Evolutionary conservation across 2,113 vertebrate species (phyloP).

Genomic region (Alosa alosa): DNA sequence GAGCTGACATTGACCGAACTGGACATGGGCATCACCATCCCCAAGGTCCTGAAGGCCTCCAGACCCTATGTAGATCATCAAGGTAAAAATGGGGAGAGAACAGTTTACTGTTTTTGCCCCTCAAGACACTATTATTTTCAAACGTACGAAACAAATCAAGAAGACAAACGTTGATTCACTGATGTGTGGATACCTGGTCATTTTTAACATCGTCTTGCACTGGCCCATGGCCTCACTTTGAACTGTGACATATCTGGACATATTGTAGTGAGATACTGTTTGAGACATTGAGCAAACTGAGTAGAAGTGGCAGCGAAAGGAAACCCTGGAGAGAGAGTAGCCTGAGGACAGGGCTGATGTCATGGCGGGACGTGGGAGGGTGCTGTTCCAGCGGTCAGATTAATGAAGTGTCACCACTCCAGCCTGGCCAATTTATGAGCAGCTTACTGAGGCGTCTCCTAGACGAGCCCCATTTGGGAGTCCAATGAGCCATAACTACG

Average conservation of each 20-base stretch:
- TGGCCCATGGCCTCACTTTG: background rate
- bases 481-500: background rate
- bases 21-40: constrained; percentile 95
- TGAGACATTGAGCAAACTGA: background rate
- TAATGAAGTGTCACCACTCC: background rate
- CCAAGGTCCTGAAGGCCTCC: constrained; percentile 91
- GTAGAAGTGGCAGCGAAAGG: background rate
- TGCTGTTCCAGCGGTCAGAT: background rate
- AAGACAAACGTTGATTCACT: no score
- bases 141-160: no score
- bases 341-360: background rate
- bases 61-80: constrained; percentile 90
- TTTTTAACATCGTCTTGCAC: no score
- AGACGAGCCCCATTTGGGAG: background rate
- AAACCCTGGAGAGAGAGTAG: background rate
- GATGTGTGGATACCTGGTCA: no score
- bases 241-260: no score
- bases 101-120: background rate
- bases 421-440: constrained; percentile 6
- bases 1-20: constrained; percentile 94
- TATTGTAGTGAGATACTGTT: no score
- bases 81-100: constrained; percentile 72
- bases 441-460: background rate
- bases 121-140: no score
- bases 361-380: background rate